phyloP scores from a whole-genome alignment of 2,797 vertebrate genomes.

The Neosilurus hyrtlii region DNA sequence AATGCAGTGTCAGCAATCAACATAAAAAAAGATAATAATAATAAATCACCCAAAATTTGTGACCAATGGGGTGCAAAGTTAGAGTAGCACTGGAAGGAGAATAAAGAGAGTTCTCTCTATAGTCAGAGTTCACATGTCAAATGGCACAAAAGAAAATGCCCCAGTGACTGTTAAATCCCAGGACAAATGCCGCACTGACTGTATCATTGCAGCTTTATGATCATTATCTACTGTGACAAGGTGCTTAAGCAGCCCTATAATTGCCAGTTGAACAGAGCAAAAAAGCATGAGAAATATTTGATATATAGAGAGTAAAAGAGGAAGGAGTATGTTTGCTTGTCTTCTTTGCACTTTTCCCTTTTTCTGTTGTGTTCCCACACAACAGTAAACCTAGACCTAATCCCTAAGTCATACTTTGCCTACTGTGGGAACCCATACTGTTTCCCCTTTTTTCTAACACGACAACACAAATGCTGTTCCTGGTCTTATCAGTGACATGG shows the following conservation, averaged over 20 bases:
- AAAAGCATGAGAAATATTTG: constrained; percentile 51
- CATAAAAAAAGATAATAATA: constrained; percentile 22
- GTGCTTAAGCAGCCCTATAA: constrained; percentile 61
- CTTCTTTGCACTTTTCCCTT: constrained; percentile 59
- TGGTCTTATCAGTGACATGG: constrained; percentile 79
- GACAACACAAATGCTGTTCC: constrained; percentile 71
- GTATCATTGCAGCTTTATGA: constrained; percentile 66
- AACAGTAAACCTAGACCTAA: constrained; percentile 76
- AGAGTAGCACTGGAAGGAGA: constrained; percentile 5
- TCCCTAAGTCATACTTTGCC: constrained; percentile 78
- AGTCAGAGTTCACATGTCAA: constrained; percentile 40
- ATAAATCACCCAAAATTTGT: constrained; percentile 35
- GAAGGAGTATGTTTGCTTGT: constrained; percentile 55
- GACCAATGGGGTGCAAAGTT: constrained; percentile 19
- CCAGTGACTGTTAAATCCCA: constrained; percentile 54
- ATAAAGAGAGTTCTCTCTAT: not conserved
- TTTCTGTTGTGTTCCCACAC: constrained; percentile 71
- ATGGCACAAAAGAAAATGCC: constrained; percentile 38
- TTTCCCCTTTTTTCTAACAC: constrained; percentile 79
- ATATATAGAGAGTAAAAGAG: constrained; percentile 42
- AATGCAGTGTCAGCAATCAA: constrained; percentile 18
- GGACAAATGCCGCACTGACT: constrained; percentile 57
- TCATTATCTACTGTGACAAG: constrained; percentile 59
- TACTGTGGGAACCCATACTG: constrained; percentile 85
- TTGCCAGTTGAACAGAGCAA: constrained; percentile 56